Evolutionary conservation across 2,113 vertebrate genomes (phyloP).

Genomic region (Lophura nycthemera): DNA sequence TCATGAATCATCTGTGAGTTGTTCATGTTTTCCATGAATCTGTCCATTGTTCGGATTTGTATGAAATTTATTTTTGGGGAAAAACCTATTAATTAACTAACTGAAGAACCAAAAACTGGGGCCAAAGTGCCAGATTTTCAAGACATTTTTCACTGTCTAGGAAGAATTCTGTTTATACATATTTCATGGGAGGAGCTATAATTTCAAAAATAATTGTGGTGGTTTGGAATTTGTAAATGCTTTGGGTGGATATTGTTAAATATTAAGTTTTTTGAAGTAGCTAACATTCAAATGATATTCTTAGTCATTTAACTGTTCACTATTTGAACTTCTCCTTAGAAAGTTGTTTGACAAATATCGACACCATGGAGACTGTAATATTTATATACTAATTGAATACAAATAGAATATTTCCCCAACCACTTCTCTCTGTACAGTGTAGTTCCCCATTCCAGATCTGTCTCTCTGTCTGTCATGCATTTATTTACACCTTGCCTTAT

Average conservation of each 20-base stretch:
- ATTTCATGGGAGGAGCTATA: slow-evolving; percentile 70
- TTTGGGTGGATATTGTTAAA: slow-evolving; percentile 69
- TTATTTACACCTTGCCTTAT: background rate
- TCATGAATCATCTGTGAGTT: background rate
- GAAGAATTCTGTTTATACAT: slow-evolving; percentile 70
- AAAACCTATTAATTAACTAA: slow-evolving; percentile 60
- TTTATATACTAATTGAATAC: slow-evolving; percentile 48
- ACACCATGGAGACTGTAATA: slow-evolving; percentile 70
- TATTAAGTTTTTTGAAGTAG: slow-evolving; percentile 64
- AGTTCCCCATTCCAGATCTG: slow-evolving; percentile 62
- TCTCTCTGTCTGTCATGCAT: background rate
- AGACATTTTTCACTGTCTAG: slow-evolving; percentile 10
- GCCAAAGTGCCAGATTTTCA: slow-evolving; percentile 67
- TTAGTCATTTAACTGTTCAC: slow-evolving; percentile 59
- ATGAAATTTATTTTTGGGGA: slow-evolving; percentile 63
- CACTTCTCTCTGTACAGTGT: slow-evolving; percentile 7
- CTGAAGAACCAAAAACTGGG: slow-evolving; percentile 15
- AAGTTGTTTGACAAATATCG: slow-evolving; percentile 62
- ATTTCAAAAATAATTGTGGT: slow-evolving; percentile 75
- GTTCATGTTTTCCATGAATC: slow-evolving; percentile 55
- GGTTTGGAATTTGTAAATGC: slow-evolving; percentile 63
- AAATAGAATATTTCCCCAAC: slow-evolving; percentile 48
- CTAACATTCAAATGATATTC: slow-evolving; percentile 58
- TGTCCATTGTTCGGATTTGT: slow-evolving; percentile 60
- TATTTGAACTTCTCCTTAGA: slow-evolving; percentile 67